Conservation (phyloP, 2,113 vertebrate species). For the Rhodinocichla rosea region DNA sequence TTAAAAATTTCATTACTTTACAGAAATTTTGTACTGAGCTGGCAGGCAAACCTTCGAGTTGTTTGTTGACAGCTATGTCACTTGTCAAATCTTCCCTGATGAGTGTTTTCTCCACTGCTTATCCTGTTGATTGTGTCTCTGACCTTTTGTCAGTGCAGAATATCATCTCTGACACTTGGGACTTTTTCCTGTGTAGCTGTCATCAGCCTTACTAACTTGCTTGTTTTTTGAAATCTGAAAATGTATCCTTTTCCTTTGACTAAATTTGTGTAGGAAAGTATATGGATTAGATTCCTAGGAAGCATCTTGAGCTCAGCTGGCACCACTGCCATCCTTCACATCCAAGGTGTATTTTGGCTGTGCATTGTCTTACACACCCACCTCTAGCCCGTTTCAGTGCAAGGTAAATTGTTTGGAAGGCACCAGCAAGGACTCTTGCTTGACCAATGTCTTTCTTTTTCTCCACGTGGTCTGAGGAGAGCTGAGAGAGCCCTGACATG, state of each 20-base stretch:
- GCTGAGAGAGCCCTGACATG: not conserved
- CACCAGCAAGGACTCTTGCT: not conserved
- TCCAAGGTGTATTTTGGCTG: not conserved
- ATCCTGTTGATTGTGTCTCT: not conserved
- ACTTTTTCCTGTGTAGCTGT: not conserved
- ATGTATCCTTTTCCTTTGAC: not conserved
- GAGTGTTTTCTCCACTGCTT: not conserved
- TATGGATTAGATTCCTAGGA: not conserved
- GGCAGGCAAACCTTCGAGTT: not conserved
- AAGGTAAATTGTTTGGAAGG: not conserved
- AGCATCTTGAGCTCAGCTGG: not conserved
- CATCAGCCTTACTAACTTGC: not conserved
- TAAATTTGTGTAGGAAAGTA: not conserved
- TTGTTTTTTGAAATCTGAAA: not conserved
- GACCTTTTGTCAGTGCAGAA: not conserved
- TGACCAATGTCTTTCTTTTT: not conserved
- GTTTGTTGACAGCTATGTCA: not conserved
- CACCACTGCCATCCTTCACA: not conserved
- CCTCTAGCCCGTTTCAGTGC: not conserved
- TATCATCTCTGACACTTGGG: not conserved
- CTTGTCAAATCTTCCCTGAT: not conserved
- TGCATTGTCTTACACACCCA: not conserved
- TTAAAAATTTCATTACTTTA: not conserved
- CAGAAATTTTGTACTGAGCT: not conserved
- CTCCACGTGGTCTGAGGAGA: fast-evolving